These are phyloP conservation scores for Agrilus biguttatus DNA, from an alignment of 2,888 invertebrate genomes.

Conservation along the genomic window DNA sequence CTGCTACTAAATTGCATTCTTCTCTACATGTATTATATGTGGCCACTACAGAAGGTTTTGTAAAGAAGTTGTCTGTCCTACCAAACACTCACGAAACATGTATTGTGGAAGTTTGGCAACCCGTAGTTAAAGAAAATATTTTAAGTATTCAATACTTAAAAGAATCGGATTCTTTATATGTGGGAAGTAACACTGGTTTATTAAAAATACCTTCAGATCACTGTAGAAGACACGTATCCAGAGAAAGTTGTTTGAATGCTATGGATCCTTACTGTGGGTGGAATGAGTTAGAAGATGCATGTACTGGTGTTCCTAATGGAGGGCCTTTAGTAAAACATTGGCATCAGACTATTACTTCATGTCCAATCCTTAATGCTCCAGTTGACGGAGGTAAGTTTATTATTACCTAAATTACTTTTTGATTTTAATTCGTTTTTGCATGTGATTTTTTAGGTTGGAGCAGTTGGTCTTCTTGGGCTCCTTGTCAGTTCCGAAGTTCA, in stretches of 20 bases:
- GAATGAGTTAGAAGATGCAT: conserved; percentile 62
- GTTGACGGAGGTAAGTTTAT: conserved; percentile 26
- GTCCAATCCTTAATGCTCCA: conserved; percentile 52
- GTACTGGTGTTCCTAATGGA: conserved; percentile 53
- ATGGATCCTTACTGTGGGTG: conserved; percentile 93
- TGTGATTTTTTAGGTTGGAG: conserved; percentile 51
- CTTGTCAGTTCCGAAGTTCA: conserved; percentile 53
- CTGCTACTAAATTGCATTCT: conserved; percentile 54
- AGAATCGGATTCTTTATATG: conserved; percentile 67
- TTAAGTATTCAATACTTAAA: conserved; percentile 64
- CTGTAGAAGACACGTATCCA: conserved; percentile 57
- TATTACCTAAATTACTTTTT: background rate
- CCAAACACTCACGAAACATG: conserved; percentile 60
- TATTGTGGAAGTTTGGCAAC: conserved; percentile 71
- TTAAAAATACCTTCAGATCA: conserved; percentile 64
- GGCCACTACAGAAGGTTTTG: conserved; percentile 56
- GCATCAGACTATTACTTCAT: conserved; percentile 55
- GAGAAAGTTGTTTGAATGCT: conserved; percentile 61
- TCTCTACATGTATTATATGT: conserved; percentile 68
- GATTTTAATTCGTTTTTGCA: background rate
- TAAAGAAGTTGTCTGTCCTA: conserved; percentile 68
- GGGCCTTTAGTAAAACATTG: conserved; percentile 52
- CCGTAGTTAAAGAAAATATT: conserved; percentile 42
- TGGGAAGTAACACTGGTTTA: conserved; percentile 54
- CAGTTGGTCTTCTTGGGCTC: conserved; percentile 70